Base-by-base conservation (phyloP, 35 echinoderm and acorn worm genomes). In the Eucidaris tribuloides region DNA sequence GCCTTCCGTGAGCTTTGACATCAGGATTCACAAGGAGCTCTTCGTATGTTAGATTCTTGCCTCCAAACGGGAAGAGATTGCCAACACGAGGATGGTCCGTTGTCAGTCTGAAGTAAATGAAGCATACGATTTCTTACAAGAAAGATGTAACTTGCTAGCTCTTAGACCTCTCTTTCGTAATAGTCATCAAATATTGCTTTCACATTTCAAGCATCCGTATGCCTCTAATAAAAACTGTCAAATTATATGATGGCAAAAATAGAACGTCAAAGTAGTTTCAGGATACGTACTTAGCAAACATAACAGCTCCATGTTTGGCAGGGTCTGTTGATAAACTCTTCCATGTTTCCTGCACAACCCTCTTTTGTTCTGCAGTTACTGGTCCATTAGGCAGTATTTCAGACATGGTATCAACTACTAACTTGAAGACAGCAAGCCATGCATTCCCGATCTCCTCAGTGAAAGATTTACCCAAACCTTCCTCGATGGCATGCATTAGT, bases 261-360 rank as follows among this genome's bases (percentile, higher is more conserved):
- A n/a, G n/a, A n/a, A n/a, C n/a, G n/a, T n/a, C n/a, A n/a, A n/a
- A n/a, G n/a, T n/a, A n/a, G n/a, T n/a, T n/a, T n/a, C n/a, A 45
- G 20, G 15, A 64, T 5, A 44, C 56, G 80, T 54, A 88, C 85
- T 76, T 88, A 14, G 60, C 76, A 81, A 88, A 88, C 57, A 88
- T 61, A 24, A 64, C 60, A 28, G 77, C 44, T 41, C 85, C 85
- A n/a, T 62, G 77, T 64, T 80, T 57, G 5, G 48, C 17, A 31
- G 60, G 61, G 31, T 88, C 77, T 45, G 41, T 81, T 33, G 56
- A 40, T 28, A 88, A 45, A 20, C 71, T 48, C 15, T 37, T 52
- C 85, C 85, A 88, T 45, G 76, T 80, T 17, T 33, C 68, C 42
- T 88, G 77, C 42, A 88, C 38, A 14, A 88, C 28, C 57, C 60